Base-by-base conservation (phyloP, 1,140 invertebrate species). In the Andrena cerasifolii region DNA sequence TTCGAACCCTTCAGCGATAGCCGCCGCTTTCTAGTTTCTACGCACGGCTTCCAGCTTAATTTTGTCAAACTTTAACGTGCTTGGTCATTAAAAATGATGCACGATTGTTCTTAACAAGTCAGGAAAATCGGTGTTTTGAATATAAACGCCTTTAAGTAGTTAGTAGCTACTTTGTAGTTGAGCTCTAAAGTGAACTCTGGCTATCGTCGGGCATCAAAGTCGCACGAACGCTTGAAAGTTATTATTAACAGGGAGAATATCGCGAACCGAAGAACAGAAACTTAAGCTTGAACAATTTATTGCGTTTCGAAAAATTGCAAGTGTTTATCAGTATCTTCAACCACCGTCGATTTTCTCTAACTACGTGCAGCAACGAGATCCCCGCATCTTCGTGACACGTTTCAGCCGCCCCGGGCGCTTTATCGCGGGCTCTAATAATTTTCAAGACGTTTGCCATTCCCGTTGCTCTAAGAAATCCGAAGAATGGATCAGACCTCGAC, bases 31-130 rank as follows among this genome's bases (percentile, higher is more conserved):
- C 24, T 45, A 73, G 4, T 49, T 49, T 53, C 56, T 31, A 85
- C 62, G 70, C 67, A 65, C 72, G 33, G 47, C 51, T 28, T 68
- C 21, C 33, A 53, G 54, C 28, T 65, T 75, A 62, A 82, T 73
- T 82, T 26, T 65, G 26, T 70, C n/a, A 28, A 71, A 86, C 56
- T 86, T 78, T 86, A 78, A n/a, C n/a, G n/a, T n/a, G n/a, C 78
- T 78, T 72, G 47, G 63, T 84, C 54, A 82, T 79, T 82, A 82
- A 82, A 71, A 77, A 62, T 59, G 67, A 74, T 72, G 49, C 58
- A 43, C 4, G 68, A 36, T 51, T 51, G 26, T 78, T 72, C 53
- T 36, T 3, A 36, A 21, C 31, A 14, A 21, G 33, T 36, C 3
- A 10, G 5, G 24, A 45, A 16, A 31, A 49, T 72, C 6, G 1